A percentile compares a stretch with the other conserved stretches of the same genome.
Conservation (phyloP, 1,140 invertebrate species). For the Aphaenogaster floridana region DNA sequence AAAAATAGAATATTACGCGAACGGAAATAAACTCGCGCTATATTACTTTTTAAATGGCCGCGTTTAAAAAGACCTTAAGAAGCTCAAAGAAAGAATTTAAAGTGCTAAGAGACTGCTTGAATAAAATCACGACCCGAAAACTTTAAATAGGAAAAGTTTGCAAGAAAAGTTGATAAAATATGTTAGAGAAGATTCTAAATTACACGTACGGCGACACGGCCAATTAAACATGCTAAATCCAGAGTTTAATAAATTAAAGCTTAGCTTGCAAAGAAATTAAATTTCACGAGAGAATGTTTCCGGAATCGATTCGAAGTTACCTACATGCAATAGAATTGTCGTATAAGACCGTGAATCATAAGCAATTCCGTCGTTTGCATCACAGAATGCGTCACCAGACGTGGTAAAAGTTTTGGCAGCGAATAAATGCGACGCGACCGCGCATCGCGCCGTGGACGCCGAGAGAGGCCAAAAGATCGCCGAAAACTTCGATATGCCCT, state of each 20-base stretch:
- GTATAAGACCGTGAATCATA: background rate
- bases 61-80: background rate
- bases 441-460: slow-evolving; percentile 91
- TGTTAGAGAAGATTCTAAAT: background rate
- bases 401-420: slow-evolving; percentile 94
- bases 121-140: background rate
- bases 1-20: slow-evolving; percentile 29
- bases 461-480: slow-evolving; percentile 95
- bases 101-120: background rate
- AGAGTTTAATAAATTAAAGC: slow-evolving; percentile 1
- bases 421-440: slow-evolving; percentile 94
- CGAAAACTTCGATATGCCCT: slow-evolving; percentile 96
- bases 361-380: slow-evolving; percentile 71
- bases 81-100: background rate
- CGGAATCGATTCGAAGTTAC: background rate
- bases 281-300: background rate
- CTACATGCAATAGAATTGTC: slow-evolving; percentile 11
- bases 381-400: slow-evolving; percentile 94
- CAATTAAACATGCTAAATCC: background rate
- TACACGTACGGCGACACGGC: background rate
- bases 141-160: background rate
- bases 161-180: background rate
- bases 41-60: slow-evolving; percentile 18
- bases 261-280: background rate
- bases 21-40: background rate